Conservation (phyloP, 2,113 vertebrate species). For the Platysternon megacephalum region DNA sequence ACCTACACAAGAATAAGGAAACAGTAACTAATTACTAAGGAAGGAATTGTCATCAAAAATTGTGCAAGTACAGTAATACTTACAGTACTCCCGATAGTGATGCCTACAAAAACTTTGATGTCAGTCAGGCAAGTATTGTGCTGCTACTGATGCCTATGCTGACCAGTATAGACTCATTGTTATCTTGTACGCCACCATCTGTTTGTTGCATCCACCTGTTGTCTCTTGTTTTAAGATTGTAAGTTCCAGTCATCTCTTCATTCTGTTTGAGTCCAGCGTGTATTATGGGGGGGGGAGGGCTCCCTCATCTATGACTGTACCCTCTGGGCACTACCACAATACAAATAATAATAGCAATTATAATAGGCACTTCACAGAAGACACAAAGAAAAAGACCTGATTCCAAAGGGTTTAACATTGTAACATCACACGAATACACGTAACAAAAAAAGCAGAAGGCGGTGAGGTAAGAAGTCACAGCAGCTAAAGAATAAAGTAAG, state of each 20-base stretch:
- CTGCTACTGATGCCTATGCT: neutral
- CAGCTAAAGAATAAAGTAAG: neutral
- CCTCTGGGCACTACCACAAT: neutral
- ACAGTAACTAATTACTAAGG: neutral
- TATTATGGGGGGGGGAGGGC: neutral
- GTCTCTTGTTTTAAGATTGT: neutral
- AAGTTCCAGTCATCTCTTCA: neutral
- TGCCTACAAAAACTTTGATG: neutral
- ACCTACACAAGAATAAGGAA: neutral
- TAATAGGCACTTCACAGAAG: neutral
- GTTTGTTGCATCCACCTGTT: neutral
- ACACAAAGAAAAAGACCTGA: neutral
- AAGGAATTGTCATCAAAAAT: neutral
- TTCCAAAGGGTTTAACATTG: neutral
- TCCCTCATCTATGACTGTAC: neutral
- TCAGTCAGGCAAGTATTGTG: rapidly evolving
- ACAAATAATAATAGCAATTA: neutral
- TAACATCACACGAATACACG: neutral
- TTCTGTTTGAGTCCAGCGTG: neutral
- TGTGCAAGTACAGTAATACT: neutral
- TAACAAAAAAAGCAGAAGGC: neutral
- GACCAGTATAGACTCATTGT: neutral
- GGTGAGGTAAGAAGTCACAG: neutral
- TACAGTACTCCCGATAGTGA: neutral
- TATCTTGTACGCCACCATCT: neutral